Conservation (phyloP, 2,113 vertebrate genomes). For the Hystrix brachyura region DNA sequence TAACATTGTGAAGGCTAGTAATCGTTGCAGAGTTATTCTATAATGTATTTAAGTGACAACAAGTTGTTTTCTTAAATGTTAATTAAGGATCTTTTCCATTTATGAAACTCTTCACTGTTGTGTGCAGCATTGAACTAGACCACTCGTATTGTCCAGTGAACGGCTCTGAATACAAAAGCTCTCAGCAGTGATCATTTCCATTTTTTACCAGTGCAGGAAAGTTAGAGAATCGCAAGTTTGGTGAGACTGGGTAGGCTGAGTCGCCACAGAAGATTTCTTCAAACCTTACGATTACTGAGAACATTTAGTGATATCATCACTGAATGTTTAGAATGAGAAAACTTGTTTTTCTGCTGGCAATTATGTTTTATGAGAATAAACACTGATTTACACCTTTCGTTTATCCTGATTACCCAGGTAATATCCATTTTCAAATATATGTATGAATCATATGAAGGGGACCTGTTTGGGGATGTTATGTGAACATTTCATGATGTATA, state of each 20-base stretch:
- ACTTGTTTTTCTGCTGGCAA: background rate
- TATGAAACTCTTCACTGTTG: background rate
- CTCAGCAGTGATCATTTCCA: background rate
- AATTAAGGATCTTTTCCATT: slow-evolving; percentile 60
- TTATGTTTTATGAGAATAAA: slow-evolving; percentile 27
- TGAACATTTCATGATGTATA: background rate
- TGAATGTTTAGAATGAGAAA: background rate
- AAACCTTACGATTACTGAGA: background rate
- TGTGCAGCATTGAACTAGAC: background rate
- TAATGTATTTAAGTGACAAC: background rate
- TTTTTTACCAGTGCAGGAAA: background rate
- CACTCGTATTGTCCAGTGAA: background rate
- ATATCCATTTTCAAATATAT: slow-evolving; percentile 8
- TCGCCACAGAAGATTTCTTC: background rate
- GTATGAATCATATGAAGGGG: background rate
- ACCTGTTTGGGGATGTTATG: background rate
- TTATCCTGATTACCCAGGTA: background rate
- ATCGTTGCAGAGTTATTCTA: background rate
- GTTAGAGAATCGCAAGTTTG: background rate
- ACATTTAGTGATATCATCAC: background rate
- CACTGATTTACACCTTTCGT: background rate
- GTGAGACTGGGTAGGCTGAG: background rate
- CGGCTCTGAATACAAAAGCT: slow-evolving; percentile 54
- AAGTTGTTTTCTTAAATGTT: slow-evolving; percentile 64
- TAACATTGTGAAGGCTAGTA: slow-evolving; percentile 8